A percentile compares a stretch with the other conserved stretches of the same genome.
These are phyloP conservation scores for Orthosia gothica DNA, from an alignment of 2,888 invertebrate genomes.

Conservation along the genomic window DNA sequence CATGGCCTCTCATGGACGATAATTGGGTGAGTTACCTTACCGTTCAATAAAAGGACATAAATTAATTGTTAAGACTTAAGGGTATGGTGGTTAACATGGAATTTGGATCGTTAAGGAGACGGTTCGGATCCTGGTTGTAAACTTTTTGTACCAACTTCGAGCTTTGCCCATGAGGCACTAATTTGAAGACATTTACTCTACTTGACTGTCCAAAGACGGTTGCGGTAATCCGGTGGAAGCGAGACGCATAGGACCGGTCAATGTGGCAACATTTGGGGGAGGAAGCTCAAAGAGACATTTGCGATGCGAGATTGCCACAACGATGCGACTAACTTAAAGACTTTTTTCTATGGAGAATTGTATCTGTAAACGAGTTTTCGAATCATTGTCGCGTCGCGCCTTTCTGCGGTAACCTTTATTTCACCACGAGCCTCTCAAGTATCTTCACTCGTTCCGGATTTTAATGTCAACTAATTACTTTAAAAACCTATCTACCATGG, in stretches of 20 bases:
- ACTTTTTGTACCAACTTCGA: background rate
- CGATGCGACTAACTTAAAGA: too few relatives aligned
- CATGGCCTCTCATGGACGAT: conserved; percentile 40
- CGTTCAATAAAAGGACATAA: conserved; percentile 41
- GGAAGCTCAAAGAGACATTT: too few relatives aligned
- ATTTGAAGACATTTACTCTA: background rate
- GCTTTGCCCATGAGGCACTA: background rate
- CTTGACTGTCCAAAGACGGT: too few relatives aligned
- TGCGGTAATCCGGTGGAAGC: too few relatives aligned
- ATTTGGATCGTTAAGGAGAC: conserved; percentile 30
- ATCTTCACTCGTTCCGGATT: background rate
- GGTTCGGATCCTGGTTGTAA: conserved; percentile 5
- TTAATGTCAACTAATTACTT: conserved; percentile 16
- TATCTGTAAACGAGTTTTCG: too few relatives aligned
- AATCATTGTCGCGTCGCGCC: too few relatives aligned
- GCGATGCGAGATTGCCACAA: too few relatives aligned
- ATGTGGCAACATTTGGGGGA: too few relatives aligned
- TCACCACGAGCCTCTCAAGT: background rate
- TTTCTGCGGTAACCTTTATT: too few relatives aligned
- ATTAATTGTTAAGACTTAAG: conserved; percentile 42
- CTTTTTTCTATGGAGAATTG: too few relatives aligned
- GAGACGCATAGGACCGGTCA: too few relatives aligned
- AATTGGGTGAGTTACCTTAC: conserved; percentile 59
- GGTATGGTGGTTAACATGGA: conserved; percentile 12
- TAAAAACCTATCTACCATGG: background rate